These are phyloP conservation scores for Otis tarda DNA, from an alignment of 2,113 vertebrate genomes.

Conservation along the genomic window DNA sequence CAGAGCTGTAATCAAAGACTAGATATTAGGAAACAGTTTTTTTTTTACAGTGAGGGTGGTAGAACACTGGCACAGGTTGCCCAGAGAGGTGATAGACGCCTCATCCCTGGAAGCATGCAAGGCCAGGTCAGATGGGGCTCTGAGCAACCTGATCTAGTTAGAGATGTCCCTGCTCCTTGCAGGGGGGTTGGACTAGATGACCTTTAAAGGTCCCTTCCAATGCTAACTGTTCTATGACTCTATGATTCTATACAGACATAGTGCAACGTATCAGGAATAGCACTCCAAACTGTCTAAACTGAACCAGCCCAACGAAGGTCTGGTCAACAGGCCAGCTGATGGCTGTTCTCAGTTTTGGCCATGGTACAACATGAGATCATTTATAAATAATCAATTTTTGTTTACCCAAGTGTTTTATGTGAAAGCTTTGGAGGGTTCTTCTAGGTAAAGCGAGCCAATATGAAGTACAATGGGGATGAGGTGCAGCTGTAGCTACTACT, in stretches of 20 bases:
- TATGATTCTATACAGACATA: not conserved
- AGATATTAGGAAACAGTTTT: no score
- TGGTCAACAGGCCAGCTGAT: not conserved
- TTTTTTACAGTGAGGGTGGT: no score
- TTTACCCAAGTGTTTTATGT: constrained; percentile 22
- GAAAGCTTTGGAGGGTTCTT: constrained; percentile 25
- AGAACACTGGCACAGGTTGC: no score
- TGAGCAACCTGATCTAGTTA: no score
- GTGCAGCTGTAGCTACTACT: constrained; percentile 19
- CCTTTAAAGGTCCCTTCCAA: no score
- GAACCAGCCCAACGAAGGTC: not conserved
- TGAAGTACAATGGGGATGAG: constrained; percentile 3
- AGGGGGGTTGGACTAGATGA: no score
- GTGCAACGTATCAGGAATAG: not conserved
- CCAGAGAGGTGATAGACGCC: no score
- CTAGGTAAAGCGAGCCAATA: constrained; percentile 1
- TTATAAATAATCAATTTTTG: not conserved
- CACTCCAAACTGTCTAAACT: not conserved
- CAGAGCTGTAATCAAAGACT: not conserved
- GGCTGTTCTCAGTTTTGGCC: constrained; percentile 46
- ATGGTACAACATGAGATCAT: constrained; percentile 22
- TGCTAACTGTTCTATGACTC: no score
- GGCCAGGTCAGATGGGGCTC: no score
- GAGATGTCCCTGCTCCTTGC: no score
- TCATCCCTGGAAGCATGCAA: no score